Conservation (phyloP, 2,113 vertebrate genomes). For the Raja brachyura region DNA sequence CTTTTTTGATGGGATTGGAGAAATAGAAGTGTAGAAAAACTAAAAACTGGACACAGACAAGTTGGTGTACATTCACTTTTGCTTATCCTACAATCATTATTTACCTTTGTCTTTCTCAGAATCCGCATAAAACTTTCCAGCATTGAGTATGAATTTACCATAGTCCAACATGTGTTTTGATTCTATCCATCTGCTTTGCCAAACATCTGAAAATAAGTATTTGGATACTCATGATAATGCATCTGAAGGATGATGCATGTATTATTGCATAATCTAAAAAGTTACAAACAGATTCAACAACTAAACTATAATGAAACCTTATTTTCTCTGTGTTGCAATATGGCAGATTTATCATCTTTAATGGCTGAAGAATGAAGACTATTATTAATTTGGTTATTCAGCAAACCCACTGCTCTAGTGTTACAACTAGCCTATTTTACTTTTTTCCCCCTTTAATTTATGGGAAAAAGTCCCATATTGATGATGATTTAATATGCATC, state of each 20-base stretch:
- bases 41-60: background rate
- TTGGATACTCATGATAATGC: background rate
- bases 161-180: conserved; percentile 90
- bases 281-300: background rate
- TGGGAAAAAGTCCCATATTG: background rate
- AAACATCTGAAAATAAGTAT: conserved; percentile 55
- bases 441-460: background rate
- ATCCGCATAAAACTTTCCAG: conserved; percentile 85
- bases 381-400: background rate
- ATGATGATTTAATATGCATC: no score
- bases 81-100: background rate
- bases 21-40: background rate
- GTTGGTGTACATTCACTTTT: background rate
- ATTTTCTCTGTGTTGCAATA: no score
- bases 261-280: background rate
- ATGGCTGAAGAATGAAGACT: background rate
- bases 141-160: conserved; percentile 73
- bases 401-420: background rate
- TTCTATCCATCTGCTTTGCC: conserved; percentile 76
- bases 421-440: background rate
- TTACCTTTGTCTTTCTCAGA: conserved; percentile 87
- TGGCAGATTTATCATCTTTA: background rate
- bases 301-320: background rate
- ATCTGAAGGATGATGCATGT: background rate
- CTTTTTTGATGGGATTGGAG: no score